Evolutionary conservation across 2,797 vertebrate species (phyloP), one percentile per base, ranked within the genome.

Genomic region (Notamacropus eugenii): DNA sequence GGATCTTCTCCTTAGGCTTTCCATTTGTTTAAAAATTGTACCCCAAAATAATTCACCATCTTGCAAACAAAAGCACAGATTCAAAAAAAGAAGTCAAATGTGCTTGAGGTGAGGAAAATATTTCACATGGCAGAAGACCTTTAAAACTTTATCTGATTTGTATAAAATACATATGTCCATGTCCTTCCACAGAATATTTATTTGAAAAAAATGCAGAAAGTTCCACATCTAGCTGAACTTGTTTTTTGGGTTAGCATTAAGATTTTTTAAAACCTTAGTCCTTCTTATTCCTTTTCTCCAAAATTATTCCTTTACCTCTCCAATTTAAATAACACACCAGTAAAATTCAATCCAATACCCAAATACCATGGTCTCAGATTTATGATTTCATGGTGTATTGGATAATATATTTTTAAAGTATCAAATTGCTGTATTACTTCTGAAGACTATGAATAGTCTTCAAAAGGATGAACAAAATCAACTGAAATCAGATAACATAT

Each of bases 281-380:
- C 27, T 90, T 54, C 52, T 91, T 55, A 54, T 34, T 91, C 29
- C 52, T 91, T 34, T 91, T 55, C 90, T 91, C 90, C 54, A 90
- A 92, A 59, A 59, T 28, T 92, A 27, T 90, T 67, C 14, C 14
- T 56, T 34, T 55, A 46, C 10, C 52, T 46, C 74, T 87, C 58
- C 40, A 95, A 92, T 52, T 19, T 52, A 87, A 87, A 50, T 87
- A 87, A 46, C 74, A 46, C 24, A 27, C 22, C 5, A 40, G 40
- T 50, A 93, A 92, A 90, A 22, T 24, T 55, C 29, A 40, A 93
- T 94, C 22, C 57, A 19, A 28, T 57, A 74, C 55, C 10, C 46
- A 91, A 94, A 94, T 55, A 82, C 54, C 55, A 82, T 52, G 5
- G 50, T 82, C 52, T 96, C 82, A 74, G 90, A 55, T 24, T 92